Percentiles rank a stretch among this genome's conserved stretches.
Evolutionary conservation across 2,888 invertebrate genomes (phyloP).

Genomic region (Vanessa cardui): DNA sequence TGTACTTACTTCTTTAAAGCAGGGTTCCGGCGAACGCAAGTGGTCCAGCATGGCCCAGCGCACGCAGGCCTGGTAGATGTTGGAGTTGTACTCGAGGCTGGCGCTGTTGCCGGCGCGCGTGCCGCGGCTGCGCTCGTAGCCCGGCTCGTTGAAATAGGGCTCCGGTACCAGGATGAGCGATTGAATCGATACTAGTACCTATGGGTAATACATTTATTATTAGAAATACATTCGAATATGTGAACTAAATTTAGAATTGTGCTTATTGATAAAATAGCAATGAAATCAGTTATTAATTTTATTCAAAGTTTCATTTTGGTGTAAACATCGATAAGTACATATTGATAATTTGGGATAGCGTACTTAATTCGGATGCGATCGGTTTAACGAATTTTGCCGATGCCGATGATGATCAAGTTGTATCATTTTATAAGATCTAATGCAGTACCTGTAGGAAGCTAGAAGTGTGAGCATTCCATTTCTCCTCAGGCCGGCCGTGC

Average conservation of each 20-base stretch:
- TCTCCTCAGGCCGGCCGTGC: slow-evolving; percentile 98
- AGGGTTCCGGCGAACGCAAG: slow-evolving; percentile 93
- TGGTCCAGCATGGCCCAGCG: slow-evolving; percentile 99
- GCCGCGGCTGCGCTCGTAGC: slow-evolving; percentile 94
- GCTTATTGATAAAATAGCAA: too few species aligned
- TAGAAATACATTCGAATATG: too few species aligned
- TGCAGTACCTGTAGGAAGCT: slow-evolving; percentile 89
- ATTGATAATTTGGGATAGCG: too few species aligned
- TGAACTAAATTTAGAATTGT: too few species aligned
- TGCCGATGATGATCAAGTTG: too few species aligned
- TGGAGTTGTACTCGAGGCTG: slow-evolving; percentile 96
- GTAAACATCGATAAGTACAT: too few species aligned
- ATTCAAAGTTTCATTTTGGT: too few species aligned
- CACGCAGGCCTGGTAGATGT: slow-evolving; percentile 96
- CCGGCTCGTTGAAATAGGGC: slow-evolving; percentile 97
- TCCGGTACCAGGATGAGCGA: slow-evolving; percentile 95
- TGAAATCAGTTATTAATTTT: too few species aligned
- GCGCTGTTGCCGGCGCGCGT: slow-evolving; percentile 94
- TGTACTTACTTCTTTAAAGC: slow-evolving; percentile 91
- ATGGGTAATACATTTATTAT: slow-evolving; percentile 17
- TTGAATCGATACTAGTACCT: slow-evolving; percentile 96
- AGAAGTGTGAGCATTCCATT: slow-evolving; percentile 98
- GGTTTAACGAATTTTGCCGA: too few species aligned
- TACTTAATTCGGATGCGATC: too few species aligned
- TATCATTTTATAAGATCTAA: too few species aligned